Evolutionary conservation across 2,888 invertebrate species (phyloP), one percentile per base, ranked within the genome.

Genomic region (Trichacis sp.): DNA sequence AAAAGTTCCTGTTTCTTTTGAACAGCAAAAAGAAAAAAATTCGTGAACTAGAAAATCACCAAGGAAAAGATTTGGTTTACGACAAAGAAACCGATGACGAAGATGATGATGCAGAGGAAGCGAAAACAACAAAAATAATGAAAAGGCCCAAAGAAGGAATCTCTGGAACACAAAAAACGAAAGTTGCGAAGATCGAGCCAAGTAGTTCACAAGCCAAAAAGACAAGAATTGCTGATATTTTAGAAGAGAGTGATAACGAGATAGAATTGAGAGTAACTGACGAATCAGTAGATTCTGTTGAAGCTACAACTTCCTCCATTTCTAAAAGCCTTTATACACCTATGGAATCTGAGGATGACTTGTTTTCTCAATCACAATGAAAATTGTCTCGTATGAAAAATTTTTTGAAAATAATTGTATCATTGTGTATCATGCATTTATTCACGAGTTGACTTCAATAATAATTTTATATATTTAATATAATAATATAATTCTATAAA

Each of bases 341-440:
- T 14, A 12, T 40, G 3, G 40, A 40, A 5, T 40, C 40, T 3
- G 40, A 15, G 3, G 40, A 40, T 15, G 40, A 40, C 14, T 40
- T 40, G 2, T 40, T 40, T 40, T 40, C 40, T 40, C 40, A 40
- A 15, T 40, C 40, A 15, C 40, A 40, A 15, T 40, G 14, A 40
- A n/a, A 36, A 4, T 29, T 29, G 29, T 15, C 5, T 5, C 3
- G 9, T 40, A n/a, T 14, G 3, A 4, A 15, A 40, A 14, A 40
- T 12, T 9, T 40, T 12, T 5, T 24, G 24, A 8, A 24, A 24
- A 24, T 24, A 24, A 24, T 5, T n/a, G n/a, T n/a, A n/a, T n/a
- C n/a, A n/a, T n/a, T n/a, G 8, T 24, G 3, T 8, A 24, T 8
- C 24, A 24, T 5, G 24, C 24, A 24, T 24, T 24, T 24, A 24